phyloP scores from a whole-genome alignment of 2,888 invertebrate genomes.

The Erebia epiphron region DNA sequence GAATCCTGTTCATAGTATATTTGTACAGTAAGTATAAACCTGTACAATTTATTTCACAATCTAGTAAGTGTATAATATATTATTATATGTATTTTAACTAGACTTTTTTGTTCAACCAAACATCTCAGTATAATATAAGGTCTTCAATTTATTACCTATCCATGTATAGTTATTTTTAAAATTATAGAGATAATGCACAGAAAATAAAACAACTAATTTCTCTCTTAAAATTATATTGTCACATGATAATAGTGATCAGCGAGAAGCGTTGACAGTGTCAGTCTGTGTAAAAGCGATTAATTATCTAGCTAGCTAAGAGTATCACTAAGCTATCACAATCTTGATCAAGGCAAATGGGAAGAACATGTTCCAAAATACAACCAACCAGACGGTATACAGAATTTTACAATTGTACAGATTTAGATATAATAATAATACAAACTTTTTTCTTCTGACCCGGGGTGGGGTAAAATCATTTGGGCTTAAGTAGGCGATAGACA shows the following conservation, averaged over 20 bases:
- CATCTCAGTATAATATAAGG: no score
- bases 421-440: background rate
- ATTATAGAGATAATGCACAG: no score
- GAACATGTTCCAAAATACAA: slow-evolving; percentile 48
- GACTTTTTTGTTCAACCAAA: no score
- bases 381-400: background rate
- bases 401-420: background rate
- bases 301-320: slow-evolving; percentile 32
- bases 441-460: background rate
- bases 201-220: slow-evolving; percentile 19
- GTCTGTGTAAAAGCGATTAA: slow-evolving; percentile 49
- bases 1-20: no score
- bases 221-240: slow-evolving; percentile 41
- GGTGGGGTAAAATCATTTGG: no score
- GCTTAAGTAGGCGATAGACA: no score
- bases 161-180: background rate
- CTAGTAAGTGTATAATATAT: no score
- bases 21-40: no score
- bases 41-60: no score
- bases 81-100: no score
- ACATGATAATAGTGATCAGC: slow-evolving; percentile 41
- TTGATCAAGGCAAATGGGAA: slow-evolving; percentile 61
- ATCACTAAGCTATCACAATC: slow-evolving; percentile 39
- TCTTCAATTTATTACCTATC: background rate
- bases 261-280: slow-evolving; percentile 52